Base-by-base conservation (phyloP, 2,797 vertebrate genomes). In the Ctenochaetus hawaiiensis region DNA sequence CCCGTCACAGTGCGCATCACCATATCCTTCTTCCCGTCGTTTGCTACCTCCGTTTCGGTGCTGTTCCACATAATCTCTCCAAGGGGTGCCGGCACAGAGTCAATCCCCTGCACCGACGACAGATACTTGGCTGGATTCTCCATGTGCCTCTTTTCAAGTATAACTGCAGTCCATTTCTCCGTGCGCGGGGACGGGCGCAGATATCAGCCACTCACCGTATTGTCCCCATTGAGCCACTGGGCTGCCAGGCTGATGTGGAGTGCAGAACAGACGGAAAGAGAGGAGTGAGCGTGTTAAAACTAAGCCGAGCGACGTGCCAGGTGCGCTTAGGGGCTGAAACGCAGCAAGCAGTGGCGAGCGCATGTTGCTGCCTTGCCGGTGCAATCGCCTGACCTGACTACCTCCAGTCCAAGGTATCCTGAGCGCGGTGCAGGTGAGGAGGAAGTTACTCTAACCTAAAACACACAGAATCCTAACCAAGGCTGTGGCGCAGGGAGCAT, bases 1-100 rank as follows among this genome's bases (percentile, higher is more conserved):
- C 96, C 97, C 1, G 96, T 97, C 77, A 97, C 90, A 54, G 96
- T 92, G 3, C 95, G 94, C 69, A 81, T 56, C 47, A 94, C 68
- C 83, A 92, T 76, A 61, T 94, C 93, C 77, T 81, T 92, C 43
- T 85, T 20, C 12, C 45, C 64, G 60, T 91, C 88, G 34, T 75
- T 73, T 37, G 90, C 91, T 22, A 82, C 91, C 78, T 93, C 88
- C 6, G 90, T 75, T 47, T 91, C 92, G 57, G 92, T 95, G 76
- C 73, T 77, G 94, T 96, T 95, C 94, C 89, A 93, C 94, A 95
- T 94, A 14, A 84, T 90, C 73, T 93, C 92, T 77, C 84, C 90
- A 14, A 88, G 70, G 64, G 91, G 90, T 56, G 88, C 80, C 63
- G 90, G 91, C 44, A 80, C 78, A 64, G 91, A 85, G 82, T 91